Evolutionary conservation across 2,113 vertebrate species (phyloP).

Genomic region (Fulica atra): DNA sequence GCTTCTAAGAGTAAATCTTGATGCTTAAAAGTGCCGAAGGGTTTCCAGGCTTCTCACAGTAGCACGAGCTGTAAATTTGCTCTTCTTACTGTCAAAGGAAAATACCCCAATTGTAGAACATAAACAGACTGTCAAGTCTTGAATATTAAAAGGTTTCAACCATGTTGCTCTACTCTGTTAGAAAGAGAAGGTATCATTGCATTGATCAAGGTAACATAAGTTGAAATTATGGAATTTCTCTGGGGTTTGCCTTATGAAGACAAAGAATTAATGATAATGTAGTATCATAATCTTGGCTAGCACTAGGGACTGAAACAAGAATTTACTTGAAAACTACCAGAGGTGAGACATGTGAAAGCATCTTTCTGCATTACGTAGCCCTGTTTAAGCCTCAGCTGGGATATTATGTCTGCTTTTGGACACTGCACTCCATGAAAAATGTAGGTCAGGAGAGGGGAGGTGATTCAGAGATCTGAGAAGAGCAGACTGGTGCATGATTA

Average conservation of each 20-base stretch:
- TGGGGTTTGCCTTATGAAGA: neutral
- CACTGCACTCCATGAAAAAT: neutral
- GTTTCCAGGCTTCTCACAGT: neutral
- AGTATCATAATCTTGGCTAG: neutral
- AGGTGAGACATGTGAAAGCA: neutral
- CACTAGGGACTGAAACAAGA: neutral
- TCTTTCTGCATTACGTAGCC: neutral
- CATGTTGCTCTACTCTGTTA: neutral
- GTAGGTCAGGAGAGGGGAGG: neutral
- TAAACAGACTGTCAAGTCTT: neutral
- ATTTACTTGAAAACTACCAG: neutral
- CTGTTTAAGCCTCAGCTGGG: neutral
- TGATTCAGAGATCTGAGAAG: neutral
- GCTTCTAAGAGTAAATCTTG: conserved; percentile 42
- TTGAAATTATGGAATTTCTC: neutral
- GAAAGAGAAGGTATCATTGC: neutral
- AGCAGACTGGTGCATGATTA: neutral
- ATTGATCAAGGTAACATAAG: neutral
- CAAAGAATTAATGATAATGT: neutral
- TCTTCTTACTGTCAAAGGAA: conserved; percentile 31
- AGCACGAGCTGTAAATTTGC: neutral
- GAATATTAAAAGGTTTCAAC: neutral
- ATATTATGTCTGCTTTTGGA: neutral
- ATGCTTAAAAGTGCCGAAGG: neutral
- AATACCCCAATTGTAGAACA: neutral